Percentiles rank a stretch among this genome's conserved stretches.
phyloP scores from a whole-genome alignment of 2,113 vertebrate genomes.

The Choloepus hoffmanni region DNA sequence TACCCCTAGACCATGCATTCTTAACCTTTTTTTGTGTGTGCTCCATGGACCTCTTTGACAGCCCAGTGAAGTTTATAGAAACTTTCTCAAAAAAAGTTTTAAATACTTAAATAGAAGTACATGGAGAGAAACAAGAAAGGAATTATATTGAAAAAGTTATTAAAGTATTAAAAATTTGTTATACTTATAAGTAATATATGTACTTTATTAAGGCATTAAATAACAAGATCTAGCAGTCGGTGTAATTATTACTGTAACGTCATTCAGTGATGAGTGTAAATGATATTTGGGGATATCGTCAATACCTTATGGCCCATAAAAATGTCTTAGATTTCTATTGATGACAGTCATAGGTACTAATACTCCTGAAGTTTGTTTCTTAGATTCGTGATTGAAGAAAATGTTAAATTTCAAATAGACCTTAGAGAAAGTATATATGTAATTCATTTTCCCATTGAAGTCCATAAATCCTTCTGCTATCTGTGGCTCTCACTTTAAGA shows the following conservation, averaged over 20 bases:
- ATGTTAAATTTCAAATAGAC: not conserved
- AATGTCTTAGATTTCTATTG: constrained; percentile 1
- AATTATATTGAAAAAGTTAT: not conserved
- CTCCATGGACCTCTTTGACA: not conserved
- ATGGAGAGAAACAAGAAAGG: not conserved
- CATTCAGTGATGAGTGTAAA: not conserved
- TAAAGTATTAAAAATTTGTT: not conserved
- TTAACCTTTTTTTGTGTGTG: not conserved
- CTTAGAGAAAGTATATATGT: not conserved
- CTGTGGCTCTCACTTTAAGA: not conserved
- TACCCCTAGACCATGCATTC: not conserved
- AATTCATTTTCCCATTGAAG: not conserved
- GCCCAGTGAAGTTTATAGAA: not conserved
- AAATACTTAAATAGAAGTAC: constrained; percentile 24
- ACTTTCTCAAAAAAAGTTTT: not conserved
- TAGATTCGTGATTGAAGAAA: not conserved
- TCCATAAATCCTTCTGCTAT: not conserved
- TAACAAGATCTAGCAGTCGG: not conserved
- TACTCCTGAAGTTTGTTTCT: not conserved
- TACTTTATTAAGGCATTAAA: not conserved
- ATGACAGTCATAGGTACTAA: not conserved
- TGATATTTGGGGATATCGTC: not conserved
- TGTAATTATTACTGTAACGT: not conserved
- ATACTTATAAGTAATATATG: not conserved
- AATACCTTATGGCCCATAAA: not conserved